A percentile compares a stretch with the other conserved stretches of the same genome.
Conservation (phyloP, 2,797 vertebrate genomes). For the Syncerus caffer region DNA sequence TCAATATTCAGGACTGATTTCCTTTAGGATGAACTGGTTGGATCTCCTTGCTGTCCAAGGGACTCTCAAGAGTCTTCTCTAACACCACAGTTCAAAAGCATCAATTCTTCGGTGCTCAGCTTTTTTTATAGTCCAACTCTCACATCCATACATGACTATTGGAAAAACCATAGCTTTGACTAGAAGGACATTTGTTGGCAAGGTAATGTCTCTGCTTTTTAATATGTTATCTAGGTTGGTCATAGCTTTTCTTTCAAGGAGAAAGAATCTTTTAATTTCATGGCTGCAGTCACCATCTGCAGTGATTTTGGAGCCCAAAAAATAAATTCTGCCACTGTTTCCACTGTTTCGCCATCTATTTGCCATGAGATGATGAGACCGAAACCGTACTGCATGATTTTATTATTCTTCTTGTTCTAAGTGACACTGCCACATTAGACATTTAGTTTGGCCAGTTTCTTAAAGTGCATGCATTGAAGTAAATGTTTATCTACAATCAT, state of each 20-base stretch:
- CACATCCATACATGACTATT: neutral
- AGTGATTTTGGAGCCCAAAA: neutral
- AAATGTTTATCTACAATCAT: neutral
- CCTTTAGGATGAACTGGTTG: neutral
- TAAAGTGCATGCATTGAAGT: neutral
- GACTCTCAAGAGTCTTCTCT: neutral
- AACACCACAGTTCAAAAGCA: neutral
- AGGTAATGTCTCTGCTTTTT: neutral
- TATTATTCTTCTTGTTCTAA: neutral
- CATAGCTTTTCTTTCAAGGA: neutral
- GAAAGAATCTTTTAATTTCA: neutral
- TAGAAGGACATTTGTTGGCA: neutral
- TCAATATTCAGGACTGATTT: neutral
- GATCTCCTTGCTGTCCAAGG: neutral
- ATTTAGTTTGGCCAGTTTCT: neutral
- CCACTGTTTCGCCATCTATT: neutral
- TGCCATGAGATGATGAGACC: neutral
- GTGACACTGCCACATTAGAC: neutral
- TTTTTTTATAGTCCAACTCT: neutral
- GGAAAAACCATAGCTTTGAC: neutral
- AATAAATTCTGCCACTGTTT: neutral
- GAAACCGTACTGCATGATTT: neutral
- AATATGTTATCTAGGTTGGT: neutral
- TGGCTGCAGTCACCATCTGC: neutral
- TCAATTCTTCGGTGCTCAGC: accelerated